Conservation (phyloP, 2,888 invertebrate species). For the Dexiosoma caninum region DNA sequence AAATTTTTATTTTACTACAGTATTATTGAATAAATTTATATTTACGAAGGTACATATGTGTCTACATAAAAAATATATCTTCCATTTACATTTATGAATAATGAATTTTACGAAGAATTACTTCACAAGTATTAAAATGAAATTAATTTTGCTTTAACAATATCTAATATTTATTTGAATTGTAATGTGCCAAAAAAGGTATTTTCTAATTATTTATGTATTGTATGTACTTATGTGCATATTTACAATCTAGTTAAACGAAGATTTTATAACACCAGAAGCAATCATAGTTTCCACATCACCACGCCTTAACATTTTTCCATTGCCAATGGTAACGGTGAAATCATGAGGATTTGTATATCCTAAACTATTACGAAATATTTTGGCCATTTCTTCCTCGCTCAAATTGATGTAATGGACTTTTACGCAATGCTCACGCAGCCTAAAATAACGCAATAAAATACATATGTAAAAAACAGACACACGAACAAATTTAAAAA, state of each 20-base stretch:
- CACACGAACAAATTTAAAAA: background rate
- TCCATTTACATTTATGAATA: too few species aligned
- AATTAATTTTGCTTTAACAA: too few species aligned
- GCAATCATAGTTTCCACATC: conserved; percentile 49
- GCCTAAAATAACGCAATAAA: conserved; percentile 56
- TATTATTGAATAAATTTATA: too few species aligned
- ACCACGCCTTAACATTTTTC: conserved; percentile 56
- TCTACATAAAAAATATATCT: too few species aligned
- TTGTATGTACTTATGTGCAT: background rate
- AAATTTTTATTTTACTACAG: too few species aligned
- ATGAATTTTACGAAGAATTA: too few species aligned
- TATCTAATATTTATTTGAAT: too few species aligned
- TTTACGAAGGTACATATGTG: too few species aligned
- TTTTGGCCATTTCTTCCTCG: conserved; percentile 66
- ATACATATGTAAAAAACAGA: background rate
- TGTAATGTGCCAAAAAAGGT: too few species aligned
- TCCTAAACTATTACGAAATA: conserved; percentile 64
- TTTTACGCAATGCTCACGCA: conserved; percentile 66
- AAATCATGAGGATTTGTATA: conserved; percentile 64
- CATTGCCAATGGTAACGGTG: conserved; percentile 56
- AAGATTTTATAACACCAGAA: conserved; percentile 33
- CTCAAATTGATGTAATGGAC: conserved; percentile 66
- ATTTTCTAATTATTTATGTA: too few species aligned
- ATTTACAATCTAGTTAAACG: conserved; percentile 17
- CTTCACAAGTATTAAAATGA: too few species aligned